Base-by-base conservation (phyloP, 2,113 vertebrate species). In the Hoplias malabaricus region DNA sequence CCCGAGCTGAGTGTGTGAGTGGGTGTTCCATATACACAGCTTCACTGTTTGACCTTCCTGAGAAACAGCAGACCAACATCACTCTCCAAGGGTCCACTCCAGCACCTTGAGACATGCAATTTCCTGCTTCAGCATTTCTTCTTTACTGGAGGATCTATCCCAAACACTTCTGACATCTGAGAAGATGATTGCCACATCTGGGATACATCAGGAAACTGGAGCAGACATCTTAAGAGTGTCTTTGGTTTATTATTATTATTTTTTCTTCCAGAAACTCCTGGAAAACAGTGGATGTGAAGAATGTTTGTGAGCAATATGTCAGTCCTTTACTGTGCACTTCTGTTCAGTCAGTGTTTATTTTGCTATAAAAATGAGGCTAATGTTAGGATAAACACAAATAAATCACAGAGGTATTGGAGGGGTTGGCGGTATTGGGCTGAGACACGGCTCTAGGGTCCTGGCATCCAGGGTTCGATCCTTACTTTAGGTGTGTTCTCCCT, bases 241-340 rank as follows among this genome's bases (percentile, higher is more conserved):
- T 61, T 74, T 74, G 3, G 19, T 63, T 7, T 21, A 71, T 25
- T n/a, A n/a, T n/a, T n/a, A n/a, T n/a, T n/a, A n/a, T n/a, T n/a
- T n/a, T n/a, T n/a, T n/a, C n/a, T n/a, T n/a, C n/a, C n/a, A n/a
- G n/a, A n/a, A n/a, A n/a, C n/a, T n/a, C n/a, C 19, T 16, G 23
- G n/a, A 23, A 0, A 7, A 9, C 48, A 4, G 7, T 53, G 21
- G n/a, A 23, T 53, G 48, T 23, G n/a, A 53, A 21, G 9, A n/a
- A 50, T n/a, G 6, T 23, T n/a, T n/a, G n/a, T n/a, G n/a, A n/a
- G n/a, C n/a, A n/a, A n/a, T n/a, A n/a, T n/a, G n/a, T n/a, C n/a
- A n/a, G n/a, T n/a, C n/a, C n/a, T n/a, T n/a, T n/a, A n/a, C n/a
- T n/a, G n/a, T n/a, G n/a, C n/a, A n/a, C n/a, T n/a, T n/a, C n/a